Evolutionary conservation across 1,140 invertebrate species (phyloP), one percentile per base, ranked within the genome.

Genomic region (Ostrea denselamellosa): DNA sequence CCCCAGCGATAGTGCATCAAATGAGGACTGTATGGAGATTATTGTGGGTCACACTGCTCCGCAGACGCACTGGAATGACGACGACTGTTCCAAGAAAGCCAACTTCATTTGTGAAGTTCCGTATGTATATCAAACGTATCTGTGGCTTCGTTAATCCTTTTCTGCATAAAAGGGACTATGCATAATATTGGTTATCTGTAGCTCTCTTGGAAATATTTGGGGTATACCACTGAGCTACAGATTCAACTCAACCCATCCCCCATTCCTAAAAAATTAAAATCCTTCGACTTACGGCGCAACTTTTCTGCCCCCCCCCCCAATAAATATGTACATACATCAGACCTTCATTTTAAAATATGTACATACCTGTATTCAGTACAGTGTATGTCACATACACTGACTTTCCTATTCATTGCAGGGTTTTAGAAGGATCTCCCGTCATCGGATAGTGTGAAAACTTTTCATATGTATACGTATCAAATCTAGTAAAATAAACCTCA

Each of bases 21-120:
- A 81, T 4, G 87, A 88, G 51, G 71, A 88, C 28, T 88, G 87
- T 52, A 12, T 85, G 34, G 87, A 85, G 34, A 85, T 85, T 10
- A 85, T 85, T 12, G 28, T 62, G 0, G 53, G 82, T n/a, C 53
- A 52, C 82, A 52, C 22, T 19, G n/a, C 22, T 44, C 54, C 25
- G 7, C 5, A 17, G 1, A 28, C 82, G 2, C n/a, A 83, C 17
- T 85, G 83, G 83, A 85, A 85, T 34, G 83, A 85, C 25, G 53
- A 85, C 10, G 28, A 85, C 28, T 85, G 83, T 19, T 34, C 51
- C 5, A 58, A 56, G 28, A 56, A 85, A 58, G 53, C 25, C 4
- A 85, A 62, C 28, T 85, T 85, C 22, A 85, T 85, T 28, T 85
- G 83, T 44, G 83, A 85, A 62, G 83, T 34, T 9, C 53, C 51